Conservation (phyloP, 2,113 vertebrate genomes). For the Micronycteris hirsuta region DNA sequence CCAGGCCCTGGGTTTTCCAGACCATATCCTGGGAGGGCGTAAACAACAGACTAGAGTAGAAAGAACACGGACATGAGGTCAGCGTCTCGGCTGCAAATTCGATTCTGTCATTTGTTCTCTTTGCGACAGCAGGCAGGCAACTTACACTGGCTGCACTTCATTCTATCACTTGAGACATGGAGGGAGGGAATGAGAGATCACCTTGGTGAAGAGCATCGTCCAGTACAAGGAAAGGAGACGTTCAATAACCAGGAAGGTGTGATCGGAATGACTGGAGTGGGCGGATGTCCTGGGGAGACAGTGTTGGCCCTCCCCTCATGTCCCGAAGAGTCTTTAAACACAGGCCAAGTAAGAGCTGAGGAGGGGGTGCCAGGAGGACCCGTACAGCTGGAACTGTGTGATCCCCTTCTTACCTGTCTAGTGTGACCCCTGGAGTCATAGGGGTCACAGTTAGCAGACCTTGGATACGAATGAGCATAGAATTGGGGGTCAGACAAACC, state of each 20-base stretch:
- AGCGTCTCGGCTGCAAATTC: not conserved
- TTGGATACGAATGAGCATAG: not conserved
- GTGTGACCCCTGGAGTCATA: not conserved
- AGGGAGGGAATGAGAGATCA: not conserved
- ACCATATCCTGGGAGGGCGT: not conserved
- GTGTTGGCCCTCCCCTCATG: not conserved
- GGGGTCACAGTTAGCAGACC: not conserved
- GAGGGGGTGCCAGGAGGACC: not conserved
- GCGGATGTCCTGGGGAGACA: not conserved
- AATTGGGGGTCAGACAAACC: not conserved
- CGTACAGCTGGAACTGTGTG: too few relatives aligned
- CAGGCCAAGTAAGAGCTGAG: not conserved
- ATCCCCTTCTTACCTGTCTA: not conserved
- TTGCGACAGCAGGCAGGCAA: not conserved
- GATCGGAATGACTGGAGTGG: not conserved
- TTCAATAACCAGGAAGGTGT: not conserved
- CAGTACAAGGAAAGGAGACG: not conserved
- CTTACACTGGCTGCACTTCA: not conserved
- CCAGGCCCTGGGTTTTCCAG: not conserved
- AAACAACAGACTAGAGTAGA: too few relatives aligned
- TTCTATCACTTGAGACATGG: not conserved
- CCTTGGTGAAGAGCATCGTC: not conserved
- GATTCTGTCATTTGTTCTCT: not conserved
- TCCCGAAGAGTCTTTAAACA: not conserved
- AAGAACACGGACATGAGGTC: not conserved